phyloP scores from a whole-genome alignment of 2,888 invertebrate species.

The Diabrotica balteata region DNA sequence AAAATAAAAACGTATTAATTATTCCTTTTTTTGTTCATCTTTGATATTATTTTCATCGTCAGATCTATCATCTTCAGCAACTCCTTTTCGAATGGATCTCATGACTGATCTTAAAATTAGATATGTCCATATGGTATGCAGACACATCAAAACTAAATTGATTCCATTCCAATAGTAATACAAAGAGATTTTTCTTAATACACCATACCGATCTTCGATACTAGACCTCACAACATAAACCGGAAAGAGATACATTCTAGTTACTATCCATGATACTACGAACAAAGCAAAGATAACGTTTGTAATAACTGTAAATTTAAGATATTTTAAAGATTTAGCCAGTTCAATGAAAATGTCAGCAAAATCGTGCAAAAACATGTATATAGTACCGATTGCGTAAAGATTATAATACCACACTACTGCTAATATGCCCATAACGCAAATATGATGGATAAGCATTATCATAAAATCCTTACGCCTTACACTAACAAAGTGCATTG shows the following conservation, averaged over 20 bases:
- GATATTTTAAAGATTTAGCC: slow-evolving; percentile 1
- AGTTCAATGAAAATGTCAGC: slow-evolving; percentile 5
- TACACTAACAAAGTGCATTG: neutral
- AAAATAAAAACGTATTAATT: neutral
- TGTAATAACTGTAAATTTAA: neutral
- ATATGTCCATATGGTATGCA: slow-evolving; percentile 7
- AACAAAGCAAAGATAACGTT: neutral
- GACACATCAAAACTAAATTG: neutral
- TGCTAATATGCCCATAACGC: neutral
- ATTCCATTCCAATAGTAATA: slow-evolving; percentile 7
- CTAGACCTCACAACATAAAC: neutral
- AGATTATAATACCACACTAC: slow-evolving; percentile 4
- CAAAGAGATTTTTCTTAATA: neutral
- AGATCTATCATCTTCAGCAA: neutral
- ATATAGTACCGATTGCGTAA: neutral
- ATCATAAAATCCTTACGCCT: neutral
- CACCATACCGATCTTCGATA: neutral
- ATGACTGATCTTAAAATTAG: neutral
- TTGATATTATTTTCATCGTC: neutral
- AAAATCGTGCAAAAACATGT: slow-evolving; percentile 9
- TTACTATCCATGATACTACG: neutral
- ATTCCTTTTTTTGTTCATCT: neutral
- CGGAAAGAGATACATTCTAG: slow-evolving; percentile 3
- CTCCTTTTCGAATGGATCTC: neutral
- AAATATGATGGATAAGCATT: slow-evolving; percentile 2